Percentiles rank a stretch among this genome's conserved stretches.
Evolutionary conservation across 92 coral and sea anemone genomes (phyloP).

Genomic region (Blastomussa wellsi): DNA sequence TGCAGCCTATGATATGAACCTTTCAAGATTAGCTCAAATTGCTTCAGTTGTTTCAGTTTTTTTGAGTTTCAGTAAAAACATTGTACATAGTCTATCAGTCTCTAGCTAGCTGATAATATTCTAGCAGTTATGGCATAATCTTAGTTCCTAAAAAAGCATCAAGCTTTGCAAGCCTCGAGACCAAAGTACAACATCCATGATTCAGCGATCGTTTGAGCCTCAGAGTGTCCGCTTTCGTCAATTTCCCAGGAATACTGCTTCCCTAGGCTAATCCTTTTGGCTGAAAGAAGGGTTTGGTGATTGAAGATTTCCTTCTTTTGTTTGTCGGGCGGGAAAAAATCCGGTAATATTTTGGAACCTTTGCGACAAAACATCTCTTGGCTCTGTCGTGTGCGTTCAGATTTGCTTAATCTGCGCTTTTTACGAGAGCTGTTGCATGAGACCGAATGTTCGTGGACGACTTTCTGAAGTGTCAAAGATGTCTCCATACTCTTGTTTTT

Average conservation of each 20-base stretch:
- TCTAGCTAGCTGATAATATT: background rate
- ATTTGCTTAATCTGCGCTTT: constrained; percentile 18
- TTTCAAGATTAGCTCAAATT: background rate
- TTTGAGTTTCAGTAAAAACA: background rate
- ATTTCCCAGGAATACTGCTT: constrained; percentile 40
- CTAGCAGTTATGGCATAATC: background rate
- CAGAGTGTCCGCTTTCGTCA: constrained; percentile 29
- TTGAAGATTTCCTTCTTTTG: background rate
- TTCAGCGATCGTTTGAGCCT: constrained; percentile 36
- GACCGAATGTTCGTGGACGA: background rate
- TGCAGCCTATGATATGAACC: background rate
- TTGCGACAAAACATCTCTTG: constrained; percentile 23
- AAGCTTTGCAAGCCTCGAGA: background rate
- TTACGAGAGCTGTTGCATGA: background rate
- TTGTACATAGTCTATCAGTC: background rate
- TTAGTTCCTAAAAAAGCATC: background rate
- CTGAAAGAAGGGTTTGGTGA: constrained; percentile 1
- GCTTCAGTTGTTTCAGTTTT: background rate
- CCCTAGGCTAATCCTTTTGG: background rate
- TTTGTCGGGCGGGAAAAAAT: constrained; percentile 37
- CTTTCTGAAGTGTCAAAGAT: background rate
- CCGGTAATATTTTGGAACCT: constrained; percentile 41
- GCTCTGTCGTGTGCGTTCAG: constrained; percentile 3
- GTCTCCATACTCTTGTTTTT: constrained; percentile 4
- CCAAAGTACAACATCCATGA: constrained; percentile 48